Evolutionary conservation across 2,113 vertebrate species (phyloP).

Genomic region (Silurus glanis): DNA sequence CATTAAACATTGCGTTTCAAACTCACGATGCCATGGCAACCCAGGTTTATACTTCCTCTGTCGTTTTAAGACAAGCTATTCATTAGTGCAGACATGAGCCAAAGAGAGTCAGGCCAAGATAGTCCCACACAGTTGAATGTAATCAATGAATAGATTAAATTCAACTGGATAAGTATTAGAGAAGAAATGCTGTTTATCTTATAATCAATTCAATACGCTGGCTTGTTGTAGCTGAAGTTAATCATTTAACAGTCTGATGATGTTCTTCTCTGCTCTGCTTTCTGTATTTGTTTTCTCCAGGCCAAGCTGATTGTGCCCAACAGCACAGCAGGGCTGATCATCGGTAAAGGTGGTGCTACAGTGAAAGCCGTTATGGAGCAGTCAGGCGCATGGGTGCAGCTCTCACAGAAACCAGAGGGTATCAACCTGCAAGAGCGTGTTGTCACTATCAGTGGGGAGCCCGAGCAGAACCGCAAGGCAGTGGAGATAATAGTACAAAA

Average conservation of each 20-base stretch:
- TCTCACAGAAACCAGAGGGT: conserved; percentile 90
- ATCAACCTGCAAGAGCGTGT: conserved; percentile 93
- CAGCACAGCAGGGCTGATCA: conserved; percentile 91
- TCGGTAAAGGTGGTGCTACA: conserved; percentile 88
- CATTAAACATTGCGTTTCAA: conserved; percentile 34
- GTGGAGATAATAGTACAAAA: conserved; percentile 93
- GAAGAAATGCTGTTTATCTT: conserved; percentile 9
- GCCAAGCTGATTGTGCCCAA: conserved; percentile 93
- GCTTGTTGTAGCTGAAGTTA: neutral
- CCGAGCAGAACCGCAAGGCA: conserved; percentile 88
- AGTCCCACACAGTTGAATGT: neutral
- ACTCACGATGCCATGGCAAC: conserved; percentile 45
- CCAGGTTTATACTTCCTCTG: conserved; percentile 38
- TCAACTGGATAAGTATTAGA: neutral
- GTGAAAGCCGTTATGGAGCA: conserved; percentile 95
- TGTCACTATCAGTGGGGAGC: conserved; percentile 90
- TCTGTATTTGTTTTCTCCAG: conserved; percentile 65
- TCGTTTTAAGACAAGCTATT: conserved; percentile 7
- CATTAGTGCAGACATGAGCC: conserved; percentile 9
- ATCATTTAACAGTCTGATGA: neutral
- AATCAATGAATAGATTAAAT: conserved; percentile 23
- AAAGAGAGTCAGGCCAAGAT: conserved; percentile 10
- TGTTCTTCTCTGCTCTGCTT: conserved; percentile 10
- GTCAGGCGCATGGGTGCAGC: conserved; percentile 92
- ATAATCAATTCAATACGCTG: neutral